Conservation (phyloP, 2,888 invertebrate species). For the Dasysyrphus tricinctus region DNA sequence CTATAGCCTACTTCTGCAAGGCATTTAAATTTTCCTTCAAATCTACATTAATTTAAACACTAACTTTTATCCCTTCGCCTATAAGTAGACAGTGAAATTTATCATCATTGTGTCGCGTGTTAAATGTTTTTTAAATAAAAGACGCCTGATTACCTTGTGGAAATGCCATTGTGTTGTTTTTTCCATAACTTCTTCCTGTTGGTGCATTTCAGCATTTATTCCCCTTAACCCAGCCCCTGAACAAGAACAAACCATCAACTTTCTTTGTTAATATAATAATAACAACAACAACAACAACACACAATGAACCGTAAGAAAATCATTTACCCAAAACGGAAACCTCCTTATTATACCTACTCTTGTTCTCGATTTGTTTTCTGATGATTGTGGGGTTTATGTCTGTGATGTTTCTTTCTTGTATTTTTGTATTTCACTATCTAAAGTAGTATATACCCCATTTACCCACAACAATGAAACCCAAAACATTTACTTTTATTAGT, state of each 20-base stretch:
- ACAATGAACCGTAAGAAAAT: conserved; percentile 52
- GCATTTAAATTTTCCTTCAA: not conserved
- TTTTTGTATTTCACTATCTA: conserved; percentile 34
- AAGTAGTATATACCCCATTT: conserved; percentile 10
- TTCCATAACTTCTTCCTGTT: conserved; percentile 29
- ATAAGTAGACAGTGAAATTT: conserved; percentile 12
- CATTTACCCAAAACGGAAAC: conserved; percentile 58
- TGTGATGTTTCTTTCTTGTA: not conserved
- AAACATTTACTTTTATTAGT: conserved; percentile 73
- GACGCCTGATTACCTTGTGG: conserved; percentile 34
- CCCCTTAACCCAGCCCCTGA: too few relatives aligned
- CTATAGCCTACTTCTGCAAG: not conserved
- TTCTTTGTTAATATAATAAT: not conserved
- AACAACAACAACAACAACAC: conserved; percentile 17
- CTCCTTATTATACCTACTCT: conserved; percentile 6
- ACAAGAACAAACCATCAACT: conserved; percentile 9
- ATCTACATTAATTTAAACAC: not conserved
- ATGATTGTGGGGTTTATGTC: not conserved
- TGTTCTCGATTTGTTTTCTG: conserved; percentile 17
- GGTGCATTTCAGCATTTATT: not conserved
- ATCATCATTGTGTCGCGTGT: conserved; percentile 1
- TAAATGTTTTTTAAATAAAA: conserved; percentile 16
- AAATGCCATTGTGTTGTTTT: conserved; percentile 29
- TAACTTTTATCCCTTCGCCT: not conserved
- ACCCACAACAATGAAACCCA: conserved; percentile 52